A percentile compares a stretch with the other conserved stretches of the same genome.
phyloP scores from a whole-genome alignment of 2,113 vertebrate species.

The Amblyopsis rosae region DNA sequence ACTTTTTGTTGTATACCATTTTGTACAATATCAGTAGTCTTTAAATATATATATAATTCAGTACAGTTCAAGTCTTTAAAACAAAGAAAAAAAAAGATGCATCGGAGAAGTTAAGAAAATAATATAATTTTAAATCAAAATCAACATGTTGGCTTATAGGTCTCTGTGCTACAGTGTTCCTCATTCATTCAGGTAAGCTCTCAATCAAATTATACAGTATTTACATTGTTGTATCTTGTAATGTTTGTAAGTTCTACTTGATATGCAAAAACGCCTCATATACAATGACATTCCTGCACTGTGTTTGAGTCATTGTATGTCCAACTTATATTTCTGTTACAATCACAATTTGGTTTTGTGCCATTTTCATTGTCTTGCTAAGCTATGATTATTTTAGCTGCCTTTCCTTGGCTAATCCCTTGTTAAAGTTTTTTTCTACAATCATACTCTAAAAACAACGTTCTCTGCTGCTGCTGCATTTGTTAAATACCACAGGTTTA shows the following conservation, averaged over 20 bases:
- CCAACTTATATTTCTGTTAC: neutral
- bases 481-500: too few species aligned
- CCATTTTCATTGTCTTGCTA: neutral
- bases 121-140: constrained; percentile 40
- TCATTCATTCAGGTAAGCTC: neutral
- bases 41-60: constrained; percentile 52
- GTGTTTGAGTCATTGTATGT: neutral
- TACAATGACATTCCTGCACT: neutral
- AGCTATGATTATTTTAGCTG: too few species aligned
- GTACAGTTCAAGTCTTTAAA: constrained; percentile 46
- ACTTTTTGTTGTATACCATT: constrained; percentile 42
- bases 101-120: constrained; percentile 1
- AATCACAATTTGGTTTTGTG: constrained; percentile 2
- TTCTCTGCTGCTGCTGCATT: too few species aligned
- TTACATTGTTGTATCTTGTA: neutral
- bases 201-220: neutral
- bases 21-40: constrained; percentile 65
- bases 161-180: constrained; percentile 18
- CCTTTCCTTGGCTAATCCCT: too few species aligned
- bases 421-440: too few species aligned
- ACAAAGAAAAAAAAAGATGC: constrained; percentile 40
- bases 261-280: neutral
- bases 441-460: too few species aligned
- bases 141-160: constrained; percentile 66
- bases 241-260: too few species aligned